A percentile compares a stretch with the other conserved stretches of the same genome.
phyloP scores from a whole-genome alignment of 2,888 invertebrate genomes.

The Dione juno region DNA sequence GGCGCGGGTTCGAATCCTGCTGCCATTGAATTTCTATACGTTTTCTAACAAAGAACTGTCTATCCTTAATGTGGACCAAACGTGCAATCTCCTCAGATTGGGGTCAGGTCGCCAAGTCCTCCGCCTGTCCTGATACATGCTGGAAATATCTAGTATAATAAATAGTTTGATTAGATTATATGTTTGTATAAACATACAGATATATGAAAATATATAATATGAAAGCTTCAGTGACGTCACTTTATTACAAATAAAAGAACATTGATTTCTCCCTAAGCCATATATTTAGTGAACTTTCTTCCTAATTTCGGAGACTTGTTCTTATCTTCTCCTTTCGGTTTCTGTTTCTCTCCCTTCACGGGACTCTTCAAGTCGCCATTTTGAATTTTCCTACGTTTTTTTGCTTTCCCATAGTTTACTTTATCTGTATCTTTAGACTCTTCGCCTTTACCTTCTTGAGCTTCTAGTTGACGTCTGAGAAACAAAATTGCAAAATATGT shows the following conservation, averaged over 20 bases:
- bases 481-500: not conserved
- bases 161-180: too few species aligned
- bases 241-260: slow-evolving; percentile 9
- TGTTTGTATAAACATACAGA: too few species aligned
- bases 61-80: too few species aligned
- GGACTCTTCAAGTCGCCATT: slow-evolving; percentile 48
- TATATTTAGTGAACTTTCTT: slow-evolving; percentile 43
- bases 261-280: slow-evolving; percentile 41
- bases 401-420: slow-evolving; percentile 59
- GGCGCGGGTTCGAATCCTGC: too few species aligned
- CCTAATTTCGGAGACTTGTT: slow-evolving; percentile 31
- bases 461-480: slow-evolving; percentile 68
- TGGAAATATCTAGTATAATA: too few species aligned
- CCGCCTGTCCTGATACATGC: too few species aligned
- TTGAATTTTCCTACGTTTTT: slow-evolving; percentile 63
- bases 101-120: too few species aligned
- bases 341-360: slow-evolving; percentile 43
- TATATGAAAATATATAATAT: too few species aligned
- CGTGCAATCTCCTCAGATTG: too few species aligned
- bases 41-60: too few species aligned
- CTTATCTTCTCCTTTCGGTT: slow-evolving; percentile 37
- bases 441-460: slow-evolving; percentile 50
- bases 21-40: too few species aligned
- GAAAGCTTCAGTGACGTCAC: too few species aligned
- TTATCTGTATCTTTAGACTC: slow-evolving; percentile 52